Evolutionary conservation across 2,888 invertebrate genomes (phyloP), one percentile per base, ranked within the genome.

Genomic region (Nemotelus pantherinus): DNA sequence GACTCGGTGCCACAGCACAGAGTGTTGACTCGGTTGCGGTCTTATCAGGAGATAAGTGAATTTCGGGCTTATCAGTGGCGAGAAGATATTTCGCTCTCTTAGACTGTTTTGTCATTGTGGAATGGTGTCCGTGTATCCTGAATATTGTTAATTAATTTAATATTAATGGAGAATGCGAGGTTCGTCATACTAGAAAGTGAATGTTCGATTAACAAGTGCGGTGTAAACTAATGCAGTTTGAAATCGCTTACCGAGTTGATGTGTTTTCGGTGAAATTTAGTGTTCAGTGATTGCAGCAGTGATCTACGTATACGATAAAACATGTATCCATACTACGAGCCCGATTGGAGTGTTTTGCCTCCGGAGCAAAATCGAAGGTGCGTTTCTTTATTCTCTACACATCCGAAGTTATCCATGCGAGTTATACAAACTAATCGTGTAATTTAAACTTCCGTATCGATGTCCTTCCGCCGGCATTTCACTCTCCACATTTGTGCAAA

Each of bases 361-460:
- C 93, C 94, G 78, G 95, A 95, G 87, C 91, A 93, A 82, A 95
- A 95, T 85, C 90, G 95, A 89, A 93, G 95, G 95, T 94, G 90
- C 86, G 85, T 81, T 79, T 79, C 70, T 79, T 39, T 63, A 41
- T 4, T 9, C 39, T n/a, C 5, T 41, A 41, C 6, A 5, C 3
- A 43, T 3, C 3, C 9, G 25, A 25, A 43, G 63, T 63, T 63
- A 41, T 43, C 63, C 63, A 63, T 63, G 63, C 63, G 25, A 25
- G 25, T 25, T 25, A 25, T 25, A n/a, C 39, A 39, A 63, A 63
- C 25, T 41, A 43, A 25, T 25, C 25, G 63, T 9, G 25, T 43
- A 63, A 63, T 63, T 41, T 5, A 41, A 41, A 63, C 1, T 5
- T 53, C 10, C 1, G 1, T 53, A 53, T 53, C 53, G 5, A 41